Evolutionary conservation across 1,140 invertebrate genomes (phyloP).

Genomic region (Panagrolaimus sp.): DNA sequence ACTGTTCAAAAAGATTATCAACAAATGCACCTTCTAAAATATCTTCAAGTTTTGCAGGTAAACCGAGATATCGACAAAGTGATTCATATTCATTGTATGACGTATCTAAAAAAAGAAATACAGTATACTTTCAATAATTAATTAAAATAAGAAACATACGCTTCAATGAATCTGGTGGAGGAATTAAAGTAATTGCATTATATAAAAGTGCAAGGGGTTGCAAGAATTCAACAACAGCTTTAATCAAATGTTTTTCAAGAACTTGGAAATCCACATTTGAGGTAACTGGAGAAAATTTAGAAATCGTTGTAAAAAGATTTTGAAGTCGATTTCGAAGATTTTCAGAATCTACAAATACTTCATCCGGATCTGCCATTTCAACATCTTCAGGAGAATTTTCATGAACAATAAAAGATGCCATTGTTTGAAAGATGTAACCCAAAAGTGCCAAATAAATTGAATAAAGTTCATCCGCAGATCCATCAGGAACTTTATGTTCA

Average conservation of each 20-base stretch:
- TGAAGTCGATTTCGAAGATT: not conserved
- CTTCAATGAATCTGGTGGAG: conserved; percentile 56
- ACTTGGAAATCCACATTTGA: not conserved
- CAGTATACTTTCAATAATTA: not conserved
- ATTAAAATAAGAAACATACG: conserved; percentile 28
- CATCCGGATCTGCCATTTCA: conserved; percentile 5
- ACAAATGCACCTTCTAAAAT: conserved; percentile 39
- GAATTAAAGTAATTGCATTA: conserved; percentile 52
- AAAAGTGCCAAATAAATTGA: conserved; percentile 35
- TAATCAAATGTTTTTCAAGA: conserved; percentile 39
- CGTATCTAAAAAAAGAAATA: conserved; percentile 50
- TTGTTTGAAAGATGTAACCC: conserved; percentile 49
- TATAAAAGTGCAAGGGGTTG: conserved; percentile 61
- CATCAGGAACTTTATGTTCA: conserved; percentile 36
- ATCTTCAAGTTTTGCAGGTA: conserved; percentile 65
- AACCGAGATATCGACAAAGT: conserved; percentile 77
- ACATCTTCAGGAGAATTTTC: not conserved
- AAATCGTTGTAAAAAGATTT: not conserved
- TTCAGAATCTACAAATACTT: not conserved
- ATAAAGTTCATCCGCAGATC: conserved; percentile 40
- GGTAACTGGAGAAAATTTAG: not conserved
- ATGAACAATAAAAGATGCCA: conserved; percentile 19
- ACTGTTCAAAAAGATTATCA: not conserved
- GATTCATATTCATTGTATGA: conserved; percentile 72
- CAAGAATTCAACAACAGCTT: conserved; percentile 61